phyloP scores from a whole-genome alignment of 2,797 vertebrate species.

The Anguilla marmorata region DNA sequence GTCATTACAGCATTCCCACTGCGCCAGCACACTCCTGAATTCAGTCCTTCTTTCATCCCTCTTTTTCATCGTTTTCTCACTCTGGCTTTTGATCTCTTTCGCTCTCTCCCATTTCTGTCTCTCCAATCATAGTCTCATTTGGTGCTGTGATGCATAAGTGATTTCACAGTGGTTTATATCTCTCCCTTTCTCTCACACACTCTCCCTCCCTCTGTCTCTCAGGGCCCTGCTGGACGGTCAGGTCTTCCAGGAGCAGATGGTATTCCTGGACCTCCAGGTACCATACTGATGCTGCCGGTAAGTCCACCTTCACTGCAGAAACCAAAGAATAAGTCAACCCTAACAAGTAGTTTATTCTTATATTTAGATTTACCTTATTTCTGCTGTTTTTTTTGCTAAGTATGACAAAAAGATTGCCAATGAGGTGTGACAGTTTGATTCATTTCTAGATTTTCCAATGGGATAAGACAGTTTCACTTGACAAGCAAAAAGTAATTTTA shows the following conservation, averaged over 20 bases:
- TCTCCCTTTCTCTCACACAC: background rate
- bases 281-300: conserved; percentile 96
- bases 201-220: conserved; percentile 25
- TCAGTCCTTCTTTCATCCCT: background rate
- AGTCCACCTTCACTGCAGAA: conserved; percentile 50
- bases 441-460: background rate
- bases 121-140: background rate
- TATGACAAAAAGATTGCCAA: background rate
- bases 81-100: background rate
- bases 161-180: background rate
- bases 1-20: background rate
- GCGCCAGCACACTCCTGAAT: too few species aligned
- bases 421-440: background rate
- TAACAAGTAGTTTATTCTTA: background rate
- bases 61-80: background rate
- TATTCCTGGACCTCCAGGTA: conserved; percentile 90
- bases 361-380: background rate
- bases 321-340: background rate
- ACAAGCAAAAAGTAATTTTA: background rate
- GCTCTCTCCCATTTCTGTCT: conserved; percentile 6
- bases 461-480: background rate
- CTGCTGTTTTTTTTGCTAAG: background rate
- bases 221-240: conserved; percentile 92
- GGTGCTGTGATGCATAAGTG: background rate
- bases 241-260: conserved; percentile 95